Conservation (phyloP, 2,113 vertebrate species). For the Grammomys surdaster region DNA sequence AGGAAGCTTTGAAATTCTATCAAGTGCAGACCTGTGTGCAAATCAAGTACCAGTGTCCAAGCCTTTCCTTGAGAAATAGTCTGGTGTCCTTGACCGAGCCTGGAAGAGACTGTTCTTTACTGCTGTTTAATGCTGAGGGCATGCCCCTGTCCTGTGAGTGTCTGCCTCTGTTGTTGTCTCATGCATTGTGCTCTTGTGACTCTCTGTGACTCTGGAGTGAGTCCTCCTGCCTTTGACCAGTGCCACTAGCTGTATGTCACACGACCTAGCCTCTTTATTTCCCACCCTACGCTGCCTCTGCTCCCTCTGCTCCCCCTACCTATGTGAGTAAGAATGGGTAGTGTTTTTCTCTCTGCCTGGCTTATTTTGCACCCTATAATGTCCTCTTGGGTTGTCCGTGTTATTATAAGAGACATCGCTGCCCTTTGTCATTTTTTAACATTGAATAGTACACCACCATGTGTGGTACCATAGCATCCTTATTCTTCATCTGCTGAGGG, state of each 20-base stretch:
- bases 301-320: no score
- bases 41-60: background rate
- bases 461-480: background rate
- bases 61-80: background rate
- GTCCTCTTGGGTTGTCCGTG: background rate
- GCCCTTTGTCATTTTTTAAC: background rate
- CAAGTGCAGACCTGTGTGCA: background rate
- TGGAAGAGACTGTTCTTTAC: background rate
- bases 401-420: background rate
- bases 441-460: background rate
- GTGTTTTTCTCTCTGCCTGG: background rate
- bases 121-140: background rate
- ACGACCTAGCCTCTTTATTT: no score
- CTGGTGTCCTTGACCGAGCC: no score
- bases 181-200: background rate
- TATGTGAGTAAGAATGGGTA: background rate
- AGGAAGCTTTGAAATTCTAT: background rate
- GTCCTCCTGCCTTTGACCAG: background rate
- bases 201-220: no score
- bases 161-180: background rate
- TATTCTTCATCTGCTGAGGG: background rate
- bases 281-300: background rate
- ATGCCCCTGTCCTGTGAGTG: background rate
- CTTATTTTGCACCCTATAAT: background rate
- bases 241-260: background rate